Base-by-base conservation (phyloP, 2,888 invertebrate genomes). In the Noctua janthina region DNA sequence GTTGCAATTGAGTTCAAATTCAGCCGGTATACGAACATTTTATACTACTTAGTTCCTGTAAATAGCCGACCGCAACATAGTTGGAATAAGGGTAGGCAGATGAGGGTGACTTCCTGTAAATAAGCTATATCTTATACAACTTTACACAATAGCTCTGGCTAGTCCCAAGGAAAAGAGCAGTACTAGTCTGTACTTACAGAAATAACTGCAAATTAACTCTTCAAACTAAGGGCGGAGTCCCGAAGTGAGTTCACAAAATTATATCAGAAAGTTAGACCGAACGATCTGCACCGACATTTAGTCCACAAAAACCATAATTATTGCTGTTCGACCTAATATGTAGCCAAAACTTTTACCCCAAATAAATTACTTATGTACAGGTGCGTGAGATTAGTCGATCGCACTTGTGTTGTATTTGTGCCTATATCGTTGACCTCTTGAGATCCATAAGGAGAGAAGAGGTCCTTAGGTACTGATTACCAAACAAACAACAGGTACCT, bases 1-100 rank as follows among this genome's bases (percentile, higher is more conserved):
- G 17, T 49, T 23, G 10, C 29, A 51, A 54, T 29, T 54, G 76
- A 68, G 46, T 69, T 81, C 68, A 62, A 49, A n/a, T 13, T 76
- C 46, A 76, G n/a, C 54, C 23, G 15, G 17, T 68, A 62, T 62
- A 46, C 3, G 15, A 51, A n/a, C 1, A 51, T 74, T 67, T 67
- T 67, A 39, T 43, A 54, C 46, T 56, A n/a, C 13, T 67, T 67
- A 46, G 20, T 39, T 66, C 20, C 35, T 35, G 35, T 64, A 64
- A 29, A 62, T 62, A 62, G n/a, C n/a, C 56, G 56, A 59, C 11
- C 10, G 8, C 5, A n/a, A n/a, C n/a, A n/a, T 15, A 59, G 15
- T 62, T 62, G 62, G n/a, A 29, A 62, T 2, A 59, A 62, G 29
- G 15, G 35, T 62, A 29, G 62, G 29, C 29, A 29, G 7, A 17